Evolutionary conservation across 2,888 invertebrate genomes (phyloP).

Genomic region (Acleris holmiana): DNA sequence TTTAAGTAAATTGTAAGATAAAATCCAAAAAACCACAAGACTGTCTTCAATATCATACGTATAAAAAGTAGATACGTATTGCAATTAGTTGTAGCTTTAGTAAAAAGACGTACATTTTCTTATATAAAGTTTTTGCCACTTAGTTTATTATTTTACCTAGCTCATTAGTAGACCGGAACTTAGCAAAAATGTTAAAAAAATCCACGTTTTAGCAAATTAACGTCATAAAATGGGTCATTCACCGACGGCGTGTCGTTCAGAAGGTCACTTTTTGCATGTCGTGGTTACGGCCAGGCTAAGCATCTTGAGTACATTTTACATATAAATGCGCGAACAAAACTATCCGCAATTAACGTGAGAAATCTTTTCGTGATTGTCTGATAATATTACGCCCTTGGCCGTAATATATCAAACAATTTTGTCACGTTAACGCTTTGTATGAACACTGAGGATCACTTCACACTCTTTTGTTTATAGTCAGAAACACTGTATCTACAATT

Average conservation of each 20-base stretch:
- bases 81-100: slow-evolving; percentile 5
- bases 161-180: slow-evolving; percentile 25
- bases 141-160: slow-evolving; percentile 4
- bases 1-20: too few species aligned
- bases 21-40: too few species aligned
- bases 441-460: not conserved
- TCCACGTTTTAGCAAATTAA: slow-evolving; percentile 2
- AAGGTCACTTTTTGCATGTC: slow-evolving; percentile 58
- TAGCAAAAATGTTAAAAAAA: slow-evolving; percentile 19
- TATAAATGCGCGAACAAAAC: slow-evolving; percentile 34
- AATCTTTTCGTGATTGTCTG: slow-evolving; percentile 45
- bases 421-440: slow-evolving; percentile 23
- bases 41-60: too few species aligned
- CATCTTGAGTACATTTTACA: slow-evolving; percentile 12
- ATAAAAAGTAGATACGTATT: not conserved
- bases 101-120: slow-evolving; percentile 15
- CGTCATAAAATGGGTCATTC: slow-evolving; percentile 62
- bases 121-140: not conserved
- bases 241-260: slow-evolving; percentile 52
- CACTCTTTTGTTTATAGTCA: too few species aligned
- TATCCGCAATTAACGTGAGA: slow-evolving; percentile 45
- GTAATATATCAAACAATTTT: slow-evolving; percentile 47
- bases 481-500: too few species aligned
- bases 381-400: slow-evolving; percentile 46
- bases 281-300: slow-evolving; percentile 37